Evolutionary conservation across 2,888 invertebrate genomes (phyloP).

Genomic region (Anoncus sp.): DNA sequence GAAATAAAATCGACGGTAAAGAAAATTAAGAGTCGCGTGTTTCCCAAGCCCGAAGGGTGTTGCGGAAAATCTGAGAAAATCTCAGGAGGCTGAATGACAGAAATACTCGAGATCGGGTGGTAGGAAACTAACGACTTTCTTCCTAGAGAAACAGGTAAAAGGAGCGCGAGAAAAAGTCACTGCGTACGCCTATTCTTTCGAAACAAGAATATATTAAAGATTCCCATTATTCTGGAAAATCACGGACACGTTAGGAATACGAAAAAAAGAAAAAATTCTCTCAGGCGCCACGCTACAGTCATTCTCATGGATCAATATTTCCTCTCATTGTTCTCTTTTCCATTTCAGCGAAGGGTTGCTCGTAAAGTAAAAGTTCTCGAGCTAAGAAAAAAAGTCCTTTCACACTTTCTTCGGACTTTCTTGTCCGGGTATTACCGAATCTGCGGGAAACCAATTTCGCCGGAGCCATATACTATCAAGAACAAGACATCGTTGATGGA

Average conservation of each 20-base stretch:
- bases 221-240: constrained; percentile 37
- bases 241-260: neutral
- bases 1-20: constrained; percentile 1
- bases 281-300: neutral
- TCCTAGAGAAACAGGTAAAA: constrained; percentile 16
- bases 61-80: constrained; percentile 17
- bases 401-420: constrained; percentile 29
- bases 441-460: constrained; percentile 43
- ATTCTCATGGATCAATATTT: too few species aligned
- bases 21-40: neutral
- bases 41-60: neutral
- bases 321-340: constrained; percentile 19
- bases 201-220: constrained; percentile 37
- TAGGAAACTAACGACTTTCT: constrained; percentile 29
- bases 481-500: constrained; percentile 39
- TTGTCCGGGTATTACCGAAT: constrained; percentile 41
- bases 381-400: constrained; percentile 27
- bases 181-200: neutral
- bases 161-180: neutral
- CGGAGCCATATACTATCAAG: constrained; percentile 42
- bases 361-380: constrained; percentile 69
- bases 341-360: constrained; percentile 73
- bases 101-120: neutral
- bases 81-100: constrained; percentile 11
- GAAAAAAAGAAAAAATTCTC: neutral